These are phyloP conservation scores for Monomorium pharaonis DNA, from an alignment of 1,140 invertebrate species.

Conservation along the genomic window DNA sequence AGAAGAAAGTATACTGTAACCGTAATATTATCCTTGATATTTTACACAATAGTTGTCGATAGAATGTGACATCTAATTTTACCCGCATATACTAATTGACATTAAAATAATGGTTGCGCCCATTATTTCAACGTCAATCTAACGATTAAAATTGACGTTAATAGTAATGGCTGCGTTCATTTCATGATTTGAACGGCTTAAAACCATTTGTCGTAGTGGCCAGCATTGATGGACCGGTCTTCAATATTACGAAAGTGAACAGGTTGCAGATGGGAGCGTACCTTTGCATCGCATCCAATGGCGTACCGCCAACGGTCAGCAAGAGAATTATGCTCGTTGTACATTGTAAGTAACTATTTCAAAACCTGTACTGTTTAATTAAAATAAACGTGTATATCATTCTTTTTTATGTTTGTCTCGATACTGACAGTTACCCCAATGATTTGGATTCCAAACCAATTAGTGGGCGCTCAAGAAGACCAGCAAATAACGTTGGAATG, in stretches of 20 bases:
- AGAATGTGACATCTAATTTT: not conserved
- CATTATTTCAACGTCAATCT: no score
- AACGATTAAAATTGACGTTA: not conserved
- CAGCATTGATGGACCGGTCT: slow-evolving; percentile 89
- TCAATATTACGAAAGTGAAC: slow-evolving; percentile 93
- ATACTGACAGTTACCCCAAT: slow-evolving; percentile 90
- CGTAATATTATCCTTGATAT: not conserved
- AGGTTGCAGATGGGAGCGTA: slow-evolving; percentile 96
- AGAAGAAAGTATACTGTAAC: not conserved
- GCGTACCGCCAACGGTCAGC: slow-evolving; percentile 94
- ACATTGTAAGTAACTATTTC: slow-evolving; percentile 90
- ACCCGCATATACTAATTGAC: not conserved
- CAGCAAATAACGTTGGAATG: slow-evolving; percentile 92
- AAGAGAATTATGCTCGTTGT: slow-evolving; percentile 95
- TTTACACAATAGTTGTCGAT: not conserved
- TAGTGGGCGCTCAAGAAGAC: slow-evolving; percentile 91
- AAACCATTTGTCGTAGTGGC: slow-evolving; percentile 84
- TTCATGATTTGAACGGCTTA: not conserved
- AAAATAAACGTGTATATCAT: not conserved
- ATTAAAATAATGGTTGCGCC: no score
- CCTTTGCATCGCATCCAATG: slow-evolving; percentile 94
- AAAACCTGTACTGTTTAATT: not conserved
- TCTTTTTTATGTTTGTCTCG: not conserved
- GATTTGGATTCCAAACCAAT: slow-evolving; percentile 94
- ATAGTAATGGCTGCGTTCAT: not conserved